Base-by-base conservation (phyloP, 2,113 vertebrate genomes). In the Equus quagga region DNA sequence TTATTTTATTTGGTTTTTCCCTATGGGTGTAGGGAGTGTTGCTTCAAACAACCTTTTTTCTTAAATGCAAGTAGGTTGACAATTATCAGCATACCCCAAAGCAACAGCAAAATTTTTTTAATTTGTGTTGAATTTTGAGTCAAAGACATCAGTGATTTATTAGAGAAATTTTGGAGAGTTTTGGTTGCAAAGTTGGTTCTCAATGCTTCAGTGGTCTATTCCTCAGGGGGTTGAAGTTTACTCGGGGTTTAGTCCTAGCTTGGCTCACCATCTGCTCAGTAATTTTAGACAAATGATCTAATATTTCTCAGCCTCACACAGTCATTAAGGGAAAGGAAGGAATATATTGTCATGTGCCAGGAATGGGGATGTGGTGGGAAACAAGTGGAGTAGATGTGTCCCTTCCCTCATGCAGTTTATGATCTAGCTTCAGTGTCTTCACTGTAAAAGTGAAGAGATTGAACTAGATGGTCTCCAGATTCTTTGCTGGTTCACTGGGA, bases 1-100 rank as follows among this genome's bases (percentile, higher is more conserved):
- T 60, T 73, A 81, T 94, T 93, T 60, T 76, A 75, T 54, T 62
- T 91, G 56, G 18, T 4, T 64, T 17, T 91, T 89, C 56, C 60
- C 17, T 75, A 15, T 90, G n/a, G 11, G 31, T 69, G 21, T 18
- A 3, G 58, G 9, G 14, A 4, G 2, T 83, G 9, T 65, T 89
- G 81, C 26, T 93, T 91, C 33, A 91, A 96, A 93, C 54, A 84
- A 89, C 8, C 28, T 9, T 62, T 92, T 89, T 44, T 17, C 23
- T 72, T 92, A 79, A 88, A 90, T 60, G 23, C n/a, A 93, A 84
- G 28, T 31, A 56, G 12, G 4, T 82, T 80, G 44, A 83, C 44
- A 92, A 80, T 54, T 87, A 62, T 84, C 91, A 67, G 18, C 14
- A 28, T 58, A n/a, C 8, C 13, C 54, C 28, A 23, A 81, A 70